Evolutionary conservation across 2,797 vertebrate genomes (phyloP).

Genomic region (Mastacembelus armatus): DNA sequence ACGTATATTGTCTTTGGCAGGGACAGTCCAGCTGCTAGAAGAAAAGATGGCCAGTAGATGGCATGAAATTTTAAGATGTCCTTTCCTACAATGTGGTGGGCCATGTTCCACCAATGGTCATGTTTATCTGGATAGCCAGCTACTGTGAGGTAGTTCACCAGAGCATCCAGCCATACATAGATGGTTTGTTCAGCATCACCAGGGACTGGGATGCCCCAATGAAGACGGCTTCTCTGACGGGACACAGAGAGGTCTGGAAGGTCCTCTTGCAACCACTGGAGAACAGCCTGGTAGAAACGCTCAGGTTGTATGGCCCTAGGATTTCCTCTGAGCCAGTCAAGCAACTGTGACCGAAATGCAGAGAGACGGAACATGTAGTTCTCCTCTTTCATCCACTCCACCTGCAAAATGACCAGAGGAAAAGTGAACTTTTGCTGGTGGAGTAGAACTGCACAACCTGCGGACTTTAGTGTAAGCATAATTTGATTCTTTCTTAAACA

Average conservation of each 20-base stretch:
- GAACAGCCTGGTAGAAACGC: slow-evolving; percentile 84
- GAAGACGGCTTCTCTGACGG: slow-evolving; percentile 89
- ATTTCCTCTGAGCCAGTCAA: slow-evolving; percentile 85
- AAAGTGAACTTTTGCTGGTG: not conserved
- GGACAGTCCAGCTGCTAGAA: slow-evolving; percentile 88
- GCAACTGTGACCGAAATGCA: slow-evolving; percentile 82
- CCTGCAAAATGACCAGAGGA: slow-evolving; percentile 71
- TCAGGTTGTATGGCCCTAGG: slow-evolving; percentile 83
- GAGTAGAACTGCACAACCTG: not conserved
- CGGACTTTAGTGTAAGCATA: not conserved
- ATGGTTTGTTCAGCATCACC: slow-evolving; percentile 89
- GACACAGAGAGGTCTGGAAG: slow-evolving; percentile 94
- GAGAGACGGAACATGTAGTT: slow-evolving; percentile 97
- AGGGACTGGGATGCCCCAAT: slow-evolving; percentile 95
- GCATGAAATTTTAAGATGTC: slow-evolving; percentile 97
- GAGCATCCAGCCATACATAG: slow-evolving; percentile 96
- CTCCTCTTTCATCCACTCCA: slow-evolving; percentile 95
- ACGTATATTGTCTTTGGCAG: slow-evolving; percentile 88
- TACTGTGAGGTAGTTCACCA: slow-evolving; percentile 95
- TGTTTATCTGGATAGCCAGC: slow-evolving; percentile 88
- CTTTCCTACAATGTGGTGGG: slow-evolving; percentile 91
- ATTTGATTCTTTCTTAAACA: too few species aligned
- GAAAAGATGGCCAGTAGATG: slow-evolving; percentile 95
- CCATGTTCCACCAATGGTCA: slow-evolving; percentile 83
- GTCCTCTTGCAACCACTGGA: slow-evolving; percentile 90